Evolutionary conservation across 2,113 vertebrate genomes (phyloP).

Genomic region (Alligator sinensis): DNA sequence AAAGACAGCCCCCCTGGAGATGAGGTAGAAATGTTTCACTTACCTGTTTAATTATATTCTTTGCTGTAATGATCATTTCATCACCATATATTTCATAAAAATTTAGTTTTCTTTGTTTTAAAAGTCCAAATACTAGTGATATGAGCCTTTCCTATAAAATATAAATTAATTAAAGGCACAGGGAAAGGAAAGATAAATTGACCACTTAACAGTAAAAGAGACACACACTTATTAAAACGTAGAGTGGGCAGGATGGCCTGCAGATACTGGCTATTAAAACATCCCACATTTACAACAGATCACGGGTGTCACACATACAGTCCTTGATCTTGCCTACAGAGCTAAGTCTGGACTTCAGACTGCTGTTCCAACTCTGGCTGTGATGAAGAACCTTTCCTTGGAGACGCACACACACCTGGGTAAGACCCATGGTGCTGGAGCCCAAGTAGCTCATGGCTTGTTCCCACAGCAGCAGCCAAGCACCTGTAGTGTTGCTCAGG

Average conservation of each 20-base stretch:
- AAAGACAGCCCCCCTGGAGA: neutral
- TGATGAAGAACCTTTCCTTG: too few relatives aligned
- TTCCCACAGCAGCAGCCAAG: too few relatives aligned
- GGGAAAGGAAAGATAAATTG: neutral
- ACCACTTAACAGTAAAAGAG: neutral
- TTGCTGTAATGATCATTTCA: constrained; percentile 92
- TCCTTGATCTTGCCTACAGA: too few relatives aligned
- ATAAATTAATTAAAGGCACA: neutral
- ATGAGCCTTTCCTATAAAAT: constrained; percentile 90
- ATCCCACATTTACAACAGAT: neutral
- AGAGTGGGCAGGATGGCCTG: neutral
- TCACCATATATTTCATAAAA: constrained; percentile 97
- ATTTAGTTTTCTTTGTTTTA: constrained; percentile 95
- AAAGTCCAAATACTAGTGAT: constrained; percentile 93
- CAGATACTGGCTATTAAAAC: neutral
- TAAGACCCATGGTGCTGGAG: too few relatives aligned
- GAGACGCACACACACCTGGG: too few relatives aligned
- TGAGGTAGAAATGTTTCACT: neutral
- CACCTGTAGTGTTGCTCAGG: too few relatives aligned
- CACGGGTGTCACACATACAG: too few relatives aligned
- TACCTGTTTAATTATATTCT: constrained; percentile 94
- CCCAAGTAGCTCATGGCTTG: too few relatives aligned
- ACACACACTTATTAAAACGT: neutral
- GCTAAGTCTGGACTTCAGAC: neutral
- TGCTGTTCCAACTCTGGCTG: neutral